Evolutionary conservation across 2,888 invertebrate species (phyloP), one percentile per base, ranked within the genome.

Genomic region (Miltochrista miniata): DNA sequence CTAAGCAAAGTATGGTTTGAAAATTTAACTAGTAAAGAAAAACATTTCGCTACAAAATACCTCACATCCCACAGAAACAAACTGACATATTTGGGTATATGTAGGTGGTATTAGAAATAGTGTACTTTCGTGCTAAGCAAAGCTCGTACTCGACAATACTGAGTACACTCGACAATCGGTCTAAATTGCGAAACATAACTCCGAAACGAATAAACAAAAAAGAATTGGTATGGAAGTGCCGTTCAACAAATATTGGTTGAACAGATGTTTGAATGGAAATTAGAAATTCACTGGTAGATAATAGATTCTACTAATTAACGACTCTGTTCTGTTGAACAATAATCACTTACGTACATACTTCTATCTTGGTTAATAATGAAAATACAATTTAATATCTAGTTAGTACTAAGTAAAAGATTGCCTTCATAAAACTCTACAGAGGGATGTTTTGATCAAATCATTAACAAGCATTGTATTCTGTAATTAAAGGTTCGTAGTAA

Each of bases 141-240:
- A 67, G 57, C 60, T 64, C 64, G 54, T 60, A 67, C 75, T 80
- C 60, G 61, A 74, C 73, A 70, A 70, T 66, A 64, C 18, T 24
- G 18, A 80, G 76, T 64, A 67, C 72, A 66, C 72, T 77, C 59
- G 56, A 76, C 73, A 68, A 76, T 76, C 72, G 76, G 79, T 80
- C 80, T 76, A 77, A 79, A 83, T 84, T 84, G 82, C 82, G 81
- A 79, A 73, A 84, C 73, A 68, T 24, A 24, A 64, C 76, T 71
- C 70, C 71, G 66, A 61, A 68, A 35, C 55, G 49, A 61, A 54
- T 67, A 71, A 59, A 70, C 63, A 72, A 62, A 39, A 71, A 67
- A 65, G 62, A n/a, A n/a, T 45, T 47, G 56, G 54, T 44, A 47
- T 59, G 59, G 51, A 55, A 59, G 48, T 48, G 56, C 68, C 59